phyloP scores from a whole-genome alignment of 2,888 invertebrate genomes.

The Pycnomerus fuliginosus region DNA sequence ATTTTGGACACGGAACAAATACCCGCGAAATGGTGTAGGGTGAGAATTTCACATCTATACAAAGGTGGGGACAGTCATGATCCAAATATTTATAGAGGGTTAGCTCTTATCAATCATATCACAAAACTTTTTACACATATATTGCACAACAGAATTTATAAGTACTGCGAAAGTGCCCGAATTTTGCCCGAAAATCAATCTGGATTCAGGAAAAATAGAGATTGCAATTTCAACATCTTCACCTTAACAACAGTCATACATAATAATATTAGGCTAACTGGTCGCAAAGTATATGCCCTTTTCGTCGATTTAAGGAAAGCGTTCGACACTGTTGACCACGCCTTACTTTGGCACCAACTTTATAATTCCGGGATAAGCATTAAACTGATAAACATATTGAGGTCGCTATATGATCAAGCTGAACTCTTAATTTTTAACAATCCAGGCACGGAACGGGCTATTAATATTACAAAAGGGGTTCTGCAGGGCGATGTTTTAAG shows the following conservation, averaged over 20 bases:
- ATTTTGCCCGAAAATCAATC: background rate
- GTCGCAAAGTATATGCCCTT: background rate
- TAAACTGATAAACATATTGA: background rate
- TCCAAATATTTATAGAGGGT: no score
- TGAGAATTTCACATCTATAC: no score
- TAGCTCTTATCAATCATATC: background rate
- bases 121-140: background rate
- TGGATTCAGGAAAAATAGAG: background rate
- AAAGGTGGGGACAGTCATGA: no score
- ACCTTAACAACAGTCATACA: background rate
- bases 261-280: background rate
- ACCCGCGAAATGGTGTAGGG: no score
- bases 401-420: background rate
- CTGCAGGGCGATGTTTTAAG: conserved; percentile 10
- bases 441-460: no score
- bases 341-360: no score
- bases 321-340: background rate
- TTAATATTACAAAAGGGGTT: conserved; percentile 5
- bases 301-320: background rate
- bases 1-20: no score
- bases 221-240: background rate
- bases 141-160: background rate
- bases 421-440: background rate
- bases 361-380: background rate
- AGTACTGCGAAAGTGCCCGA: background rate